Evolutionary conservation across 2,113 vertebrate species (phyloP).

Genomic region (Stigmatopora argus): DNA sequence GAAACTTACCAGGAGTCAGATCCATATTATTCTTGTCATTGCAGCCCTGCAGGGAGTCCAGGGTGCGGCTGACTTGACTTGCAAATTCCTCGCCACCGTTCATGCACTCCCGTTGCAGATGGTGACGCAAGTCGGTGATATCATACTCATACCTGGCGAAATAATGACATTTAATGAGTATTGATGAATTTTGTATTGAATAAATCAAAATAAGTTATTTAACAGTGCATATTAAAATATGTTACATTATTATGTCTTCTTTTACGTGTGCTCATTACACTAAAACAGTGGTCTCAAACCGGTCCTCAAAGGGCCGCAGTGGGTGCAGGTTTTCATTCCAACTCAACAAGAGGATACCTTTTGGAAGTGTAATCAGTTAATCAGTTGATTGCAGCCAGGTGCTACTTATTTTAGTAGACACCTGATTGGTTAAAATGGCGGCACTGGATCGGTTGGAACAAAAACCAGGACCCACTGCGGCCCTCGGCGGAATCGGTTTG

Average conservation of each 20-base stretch:
- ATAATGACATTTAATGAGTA: conserved; percentile 23
- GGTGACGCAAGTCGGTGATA: conserved; percentile 92
- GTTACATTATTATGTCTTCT: neutral
- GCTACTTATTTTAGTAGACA: no score
- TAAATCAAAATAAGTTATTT: conserved; percentile 3
- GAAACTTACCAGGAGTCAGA: conserved; percentile 83
- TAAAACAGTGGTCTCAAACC: no score
- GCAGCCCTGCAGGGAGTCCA: conserved; percentile 94
- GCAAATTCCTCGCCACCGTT: conserved; percentile 93
- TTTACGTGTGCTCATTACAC: neutral
- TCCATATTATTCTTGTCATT: conserved; percentile 94
- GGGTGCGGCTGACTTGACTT: conserved; percentile 92
- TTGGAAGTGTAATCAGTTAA: no score
- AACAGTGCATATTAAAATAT: neutral
- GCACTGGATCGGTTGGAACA: no score
- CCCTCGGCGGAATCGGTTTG: no score
- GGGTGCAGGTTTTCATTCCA: no score
- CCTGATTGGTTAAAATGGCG: no score
- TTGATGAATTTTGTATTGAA: neutral
- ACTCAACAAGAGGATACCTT: no score
- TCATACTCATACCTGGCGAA: conserved; percentile 82
- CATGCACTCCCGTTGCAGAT: conserved; percentile 96
- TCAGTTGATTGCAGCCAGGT: no score
- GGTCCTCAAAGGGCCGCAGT: no score
- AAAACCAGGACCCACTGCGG: no score